Evolutionary conservation across 1,140 invertebrate species (phyloP).

Genomic region (Choristoneura fumiferana): DNA sequence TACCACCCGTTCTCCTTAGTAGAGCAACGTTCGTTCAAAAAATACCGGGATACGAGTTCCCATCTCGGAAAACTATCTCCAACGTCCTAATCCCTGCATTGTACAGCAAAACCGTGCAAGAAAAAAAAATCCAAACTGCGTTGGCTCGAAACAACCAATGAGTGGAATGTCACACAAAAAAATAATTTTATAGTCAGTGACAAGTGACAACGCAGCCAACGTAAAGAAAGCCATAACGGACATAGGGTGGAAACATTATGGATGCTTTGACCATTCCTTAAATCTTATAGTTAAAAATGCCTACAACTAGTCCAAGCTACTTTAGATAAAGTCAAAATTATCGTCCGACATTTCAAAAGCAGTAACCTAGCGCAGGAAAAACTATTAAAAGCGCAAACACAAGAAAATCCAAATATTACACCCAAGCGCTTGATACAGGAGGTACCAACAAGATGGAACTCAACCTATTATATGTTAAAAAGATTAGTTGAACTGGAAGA

Average conservation of each 20-base stretch:
- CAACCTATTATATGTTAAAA: conserved; percentile 43
- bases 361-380: conserved; percentile 22
- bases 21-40: no score
- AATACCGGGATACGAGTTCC: no score
- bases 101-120: no score
- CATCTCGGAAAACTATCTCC: no score
- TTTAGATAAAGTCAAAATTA: conserved; percentile 27
- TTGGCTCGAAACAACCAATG: no score
- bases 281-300: conserved; percentile 41
- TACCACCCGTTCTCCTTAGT: no score
- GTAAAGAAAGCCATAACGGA: conserved; percentile 37
- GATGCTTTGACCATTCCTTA: conserved; percentile 40
- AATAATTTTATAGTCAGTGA: conserved; percentile 26
- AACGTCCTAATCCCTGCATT: no score
- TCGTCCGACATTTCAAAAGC: conserved; percentile 26
- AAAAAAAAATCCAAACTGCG: no score
- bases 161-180: conserved; percentile 4
- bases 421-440: conserved; percentile 41
- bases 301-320: conserved; percentile 1
- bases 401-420: conserved; percentile 30
- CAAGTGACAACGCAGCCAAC: conserved; percentile 45
- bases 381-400: conserved; percentile 25
- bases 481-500: conserved; percentile 39
- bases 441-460: conserved; percentile 54
- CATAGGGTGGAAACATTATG: conserved; percentile 35